These are phyloP conservation scores for Coracopsis vasa DNA, from an alignment of 2,113 vertebrate species.

Conservation along the genomic window DNA sequence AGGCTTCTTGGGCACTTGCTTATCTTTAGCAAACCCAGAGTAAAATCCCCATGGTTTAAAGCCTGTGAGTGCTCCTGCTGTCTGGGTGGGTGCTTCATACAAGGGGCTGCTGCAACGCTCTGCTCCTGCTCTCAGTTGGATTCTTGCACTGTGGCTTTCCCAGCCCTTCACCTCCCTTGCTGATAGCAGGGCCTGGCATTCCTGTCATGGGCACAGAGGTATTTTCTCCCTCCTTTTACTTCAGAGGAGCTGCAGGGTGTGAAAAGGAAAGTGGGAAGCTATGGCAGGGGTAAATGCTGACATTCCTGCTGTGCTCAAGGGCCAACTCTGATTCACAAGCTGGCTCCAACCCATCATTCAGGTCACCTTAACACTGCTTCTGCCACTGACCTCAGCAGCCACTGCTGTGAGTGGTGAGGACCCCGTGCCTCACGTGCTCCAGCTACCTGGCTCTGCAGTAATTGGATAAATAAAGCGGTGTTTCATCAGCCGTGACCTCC, in stretches of 20 bases:
- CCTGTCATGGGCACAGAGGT: neutral
- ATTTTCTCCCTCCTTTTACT: neutral
- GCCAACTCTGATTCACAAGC: neutral
- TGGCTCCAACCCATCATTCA: neutral
- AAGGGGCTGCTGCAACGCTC: neutral
- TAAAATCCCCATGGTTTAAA: neutral
- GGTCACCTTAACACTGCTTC: neutral
- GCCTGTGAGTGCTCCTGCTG: neutral
- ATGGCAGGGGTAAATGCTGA: neutral
- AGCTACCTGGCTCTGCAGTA: neutral
- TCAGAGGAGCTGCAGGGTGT: neutral
- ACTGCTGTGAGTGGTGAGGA: fast-evolving
- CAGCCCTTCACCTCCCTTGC: neutral
- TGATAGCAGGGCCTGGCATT: neutral
- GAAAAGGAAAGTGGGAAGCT: neutral
- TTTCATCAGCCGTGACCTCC: neutral
- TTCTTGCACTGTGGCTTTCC: neutral
- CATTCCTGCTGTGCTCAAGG: neutral
- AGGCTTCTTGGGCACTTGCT: neutral
- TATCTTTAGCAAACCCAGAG: neutral
- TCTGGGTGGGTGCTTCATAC: neutral
- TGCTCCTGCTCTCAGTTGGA: neutral
- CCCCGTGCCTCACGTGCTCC: fast-evolving
- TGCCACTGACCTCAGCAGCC: neutral
- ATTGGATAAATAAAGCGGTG: neutral